Evolutionary conservation across 2,888 invertebrate species (phyloP).

Genomic region (Andricus quercusramuli): DNA sequence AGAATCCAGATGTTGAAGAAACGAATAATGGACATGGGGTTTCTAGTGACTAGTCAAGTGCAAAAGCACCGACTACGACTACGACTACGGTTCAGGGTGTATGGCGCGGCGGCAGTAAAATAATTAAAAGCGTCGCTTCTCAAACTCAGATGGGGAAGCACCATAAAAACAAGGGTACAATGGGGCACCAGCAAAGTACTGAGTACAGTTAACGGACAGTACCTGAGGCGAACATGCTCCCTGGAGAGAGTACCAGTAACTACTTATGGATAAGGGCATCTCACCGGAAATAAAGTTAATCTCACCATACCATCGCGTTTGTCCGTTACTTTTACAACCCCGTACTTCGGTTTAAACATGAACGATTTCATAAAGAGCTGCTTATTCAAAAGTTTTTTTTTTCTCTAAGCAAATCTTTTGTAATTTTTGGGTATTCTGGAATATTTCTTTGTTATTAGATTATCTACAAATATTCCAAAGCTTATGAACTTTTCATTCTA

Average conservation of each 20-base stretch:
- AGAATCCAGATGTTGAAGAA: slow-evolving; percentile 11
- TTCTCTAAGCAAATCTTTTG: not conserved
- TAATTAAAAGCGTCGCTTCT: slow-evolving; percentile 51
- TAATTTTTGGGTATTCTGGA: not conserved
- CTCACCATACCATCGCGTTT: not conserved
- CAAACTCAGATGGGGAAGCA: slow-evolving; percentile 37
- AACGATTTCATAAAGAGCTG: not conserved
- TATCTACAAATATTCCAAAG: too few species aligned
- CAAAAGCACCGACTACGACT: slow-evolving; percentile 32
- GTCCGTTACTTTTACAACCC: not conserved
- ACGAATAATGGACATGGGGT: not conserved
- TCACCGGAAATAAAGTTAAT: slow-evolving; percentile 16
- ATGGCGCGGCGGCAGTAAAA: slow-evolving; percentile 47
- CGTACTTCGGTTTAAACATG: not conserved
- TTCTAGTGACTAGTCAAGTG: slow-evolving; percentile 25
- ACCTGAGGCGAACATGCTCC: slow-evolving; percentile 34
- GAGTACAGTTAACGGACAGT: slow-evolving; percentile 38
- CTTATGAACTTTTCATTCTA: too few species aligned
- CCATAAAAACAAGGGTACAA: slow-evolving; percentile 41
- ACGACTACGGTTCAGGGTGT: slow-evolving; percentile 10
- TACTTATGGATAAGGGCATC: slow-evolving; percentile 31
- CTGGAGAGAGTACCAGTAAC: slow-evolving; percentile 32
- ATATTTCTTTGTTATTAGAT: not conserved
- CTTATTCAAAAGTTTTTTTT: not conserved
- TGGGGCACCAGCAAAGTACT: slow-evolving; percentile 36